Evolutionary conservation across 2,797 vertebrate genomes (phyloP), one percentile per base, ranked within the genome.

Genomic region (Pipistrellus nathusii): DNA sequence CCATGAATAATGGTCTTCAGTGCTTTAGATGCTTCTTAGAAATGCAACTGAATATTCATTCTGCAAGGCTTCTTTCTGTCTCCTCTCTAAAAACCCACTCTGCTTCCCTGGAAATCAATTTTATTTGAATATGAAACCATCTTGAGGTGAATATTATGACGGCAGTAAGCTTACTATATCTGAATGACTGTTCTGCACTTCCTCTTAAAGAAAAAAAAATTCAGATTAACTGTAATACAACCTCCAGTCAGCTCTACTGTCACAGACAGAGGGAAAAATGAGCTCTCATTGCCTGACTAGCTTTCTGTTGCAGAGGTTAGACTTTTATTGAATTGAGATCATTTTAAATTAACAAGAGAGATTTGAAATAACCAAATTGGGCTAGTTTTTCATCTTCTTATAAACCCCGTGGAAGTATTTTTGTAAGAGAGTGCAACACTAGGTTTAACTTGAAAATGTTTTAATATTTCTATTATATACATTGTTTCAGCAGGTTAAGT

Each of bases 401-500:
- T 20, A 84, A 76, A 88, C 18, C 21, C 12, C 14, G 18, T 88
- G 46, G 32, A 84, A 85, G 12, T 23, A 71, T 85, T 88, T 96
- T 90, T 48, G 17, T 90, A 91, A 84, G 38, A 90, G 10, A 87
- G 2, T 41, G 21, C 12, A 94, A 55, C 1, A 53, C 15, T 55
- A 55, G 6, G n/a, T 51, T 91, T 96, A 96, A 84, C 53, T 85
- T 86, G 46, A 89, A 94, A 93, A 85, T 66, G 4, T 64, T 73
- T 82, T 35, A 88, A 78, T 81, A 87, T 85, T 92, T 93, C 10
- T 41, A 32, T 88, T 48, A 55, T 25, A 55, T 6, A 55, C 3
- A 23, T 75, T 68, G 32, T 95, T 92, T 94, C 41, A 94, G 62
- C 57, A 68, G 23, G 80, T 95, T 81, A 83, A 88, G 35, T 87